Base-by-base conservation (phyloP, 2,888 invertebrate species). In the Taenaris catops region DNA sequence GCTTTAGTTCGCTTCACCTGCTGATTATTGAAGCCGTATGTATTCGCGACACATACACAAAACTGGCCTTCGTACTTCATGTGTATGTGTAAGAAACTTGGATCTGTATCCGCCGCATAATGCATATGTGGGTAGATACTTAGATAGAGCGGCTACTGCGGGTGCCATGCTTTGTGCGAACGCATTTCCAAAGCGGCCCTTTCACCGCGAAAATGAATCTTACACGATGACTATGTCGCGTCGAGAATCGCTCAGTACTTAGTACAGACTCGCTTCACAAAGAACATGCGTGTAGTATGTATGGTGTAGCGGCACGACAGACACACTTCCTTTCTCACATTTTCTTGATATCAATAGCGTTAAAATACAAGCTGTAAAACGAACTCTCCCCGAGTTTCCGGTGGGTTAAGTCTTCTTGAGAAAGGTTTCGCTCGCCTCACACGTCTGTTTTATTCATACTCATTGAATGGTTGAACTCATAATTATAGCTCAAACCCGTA, bases 21-120 rank as follows among this genome's bases (percentile, higher is more conserved):
- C 86, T 84, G 84, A 86, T 80, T 79, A 80, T 81, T 67, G 83
- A 84, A 86, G 86, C 81, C 83, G 70, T 81, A 86, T 76, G 72
- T 83, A 73, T 79, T 79, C 71, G 65, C 72, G 73, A 79, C 80
- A 78, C 79, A 81, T 75, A 76, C 73, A 53, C 52, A 49, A 76
- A 81, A 81, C 83, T 79, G 83, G 86, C 83, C 81, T 79, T 74
- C 76, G 66, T 73, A 69, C 67, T 73, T 71, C 53, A 64, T 59
- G 56, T 72, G 75, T 74, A 71, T 78, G 78, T 70, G 80, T 80
- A 75, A 73, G 74, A 72, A 74, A 80, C 80, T 72, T 68, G 73
- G 84, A 81, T 83, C 80, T 80, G 80, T 84, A 83, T 81, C 79
- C 83, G 81, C 76, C 76, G 80, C 68, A 75, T 78, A 51, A 50